phyloP scores from a whole-genome alignment of 2,888 invertebrate species.

The Fragum sueziense region DNA sequence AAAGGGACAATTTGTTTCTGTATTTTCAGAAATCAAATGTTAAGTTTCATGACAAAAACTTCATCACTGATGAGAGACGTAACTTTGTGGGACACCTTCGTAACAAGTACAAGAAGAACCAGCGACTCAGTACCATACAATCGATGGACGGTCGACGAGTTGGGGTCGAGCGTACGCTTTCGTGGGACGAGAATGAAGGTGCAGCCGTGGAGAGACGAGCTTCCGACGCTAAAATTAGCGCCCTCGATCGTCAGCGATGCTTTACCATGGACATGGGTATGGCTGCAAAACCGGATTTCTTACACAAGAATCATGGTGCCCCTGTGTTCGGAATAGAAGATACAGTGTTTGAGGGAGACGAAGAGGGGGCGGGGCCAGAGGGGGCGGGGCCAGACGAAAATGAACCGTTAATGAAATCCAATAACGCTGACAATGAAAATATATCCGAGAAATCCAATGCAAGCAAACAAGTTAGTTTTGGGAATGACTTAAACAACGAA shows the following conservation, averaged over 20 bases:
- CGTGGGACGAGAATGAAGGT: conserved; percentile 47
- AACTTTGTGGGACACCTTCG: conserved; percentile 40
- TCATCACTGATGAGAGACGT: conserved; percentile 37
- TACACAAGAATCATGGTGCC: background rate
- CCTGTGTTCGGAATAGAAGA: conserved; percentile 31
- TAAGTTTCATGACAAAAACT: conserved; percentile 59
- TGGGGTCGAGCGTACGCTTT: conserved; percentile 35
- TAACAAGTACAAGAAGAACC: conserved; percentile 49
- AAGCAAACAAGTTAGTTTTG: conserved; percentile 11
- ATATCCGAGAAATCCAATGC: background rate
- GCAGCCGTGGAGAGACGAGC: conserved; percentile 34
- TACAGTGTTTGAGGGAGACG: conserved; percentile 39
- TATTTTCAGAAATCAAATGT: conserved; percentile 34
- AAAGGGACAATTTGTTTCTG: no score
- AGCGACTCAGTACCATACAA: conserved; percentile 44
- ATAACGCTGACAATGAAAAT: background rate
- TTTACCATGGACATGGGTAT: conserved; percentile 23
- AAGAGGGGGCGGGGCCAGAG: conserved; percentile 5
- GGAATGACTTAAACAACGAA: background rate
- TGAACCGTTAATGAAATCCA: conserved; percentile 34
- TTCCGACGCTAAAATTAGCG: conserved; percentile 48
- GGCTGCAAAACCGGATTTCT: background rate
- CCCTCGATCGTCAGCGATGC: conserved; percentile 12
- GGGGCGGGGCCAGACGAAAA: background rate
- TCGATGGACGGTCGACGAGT: background rate